These are phyloP conservation scores for Stegophylla sp. DNA, from an alignment of 2,888 invertebrate species.

Conservation along the genomic window DNA sequence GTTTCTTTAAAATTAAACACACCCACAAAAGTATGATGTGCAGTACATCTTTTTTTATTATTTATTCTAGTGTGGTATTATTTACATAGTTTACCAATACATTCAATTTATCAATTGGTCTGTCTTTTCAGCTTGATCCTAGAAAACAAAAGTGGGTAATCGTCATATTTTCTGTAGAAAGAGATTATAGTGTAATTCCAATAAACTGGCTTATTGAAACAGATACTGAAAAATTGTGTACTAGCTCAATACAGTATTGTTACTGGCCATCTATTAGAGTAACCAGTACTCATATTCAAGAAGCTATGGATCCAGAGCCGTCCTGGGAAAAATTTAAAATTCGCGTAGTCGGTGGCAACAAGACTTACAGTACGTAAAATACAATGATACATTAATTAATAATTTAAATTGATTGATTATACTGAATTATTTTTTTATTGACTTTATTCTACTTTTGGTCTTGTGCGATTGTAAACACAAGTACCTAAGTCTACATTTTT, in stretches of 20 bases:
- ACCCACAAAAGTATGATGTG: no score
- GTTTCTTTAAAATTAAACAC: no score
- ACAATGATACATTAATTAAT: neutral
- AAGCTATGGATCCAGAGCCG: neutral
- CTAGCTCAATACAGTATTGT: neutral
- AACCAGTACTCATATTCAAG: neutral
- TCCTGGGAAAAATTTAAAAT: neutral
- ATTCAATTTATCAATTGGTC: neutral
- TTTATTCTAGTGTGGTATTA: no score
- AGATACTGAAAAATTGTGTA: neutral
- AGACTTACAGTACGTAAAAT: neutral
- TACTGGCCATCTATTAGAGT: constrained; percentile 1
- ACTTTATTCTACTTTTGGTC: no score
- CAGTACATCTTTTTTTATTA: no score
- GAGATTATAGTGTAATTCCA: neutral
- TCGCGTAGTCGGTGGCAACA: neutral
- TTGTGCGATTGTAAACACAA: no score
- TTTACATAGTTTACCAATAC: no score
- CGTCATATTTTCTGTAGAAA: neutral
- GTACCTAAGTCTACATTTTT: no score
- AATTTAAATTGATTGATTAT: neutral
- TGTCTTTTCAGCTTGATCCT: neutral
- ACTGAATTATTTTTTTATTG: neutral
- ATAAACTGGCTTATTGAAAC: neutral
- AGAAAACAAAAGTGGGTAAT: neutral